Evolutionary conservation across 2,113 vertebrate species (phyloP).

Genomic region (Taurulus bubalis): DNA sequence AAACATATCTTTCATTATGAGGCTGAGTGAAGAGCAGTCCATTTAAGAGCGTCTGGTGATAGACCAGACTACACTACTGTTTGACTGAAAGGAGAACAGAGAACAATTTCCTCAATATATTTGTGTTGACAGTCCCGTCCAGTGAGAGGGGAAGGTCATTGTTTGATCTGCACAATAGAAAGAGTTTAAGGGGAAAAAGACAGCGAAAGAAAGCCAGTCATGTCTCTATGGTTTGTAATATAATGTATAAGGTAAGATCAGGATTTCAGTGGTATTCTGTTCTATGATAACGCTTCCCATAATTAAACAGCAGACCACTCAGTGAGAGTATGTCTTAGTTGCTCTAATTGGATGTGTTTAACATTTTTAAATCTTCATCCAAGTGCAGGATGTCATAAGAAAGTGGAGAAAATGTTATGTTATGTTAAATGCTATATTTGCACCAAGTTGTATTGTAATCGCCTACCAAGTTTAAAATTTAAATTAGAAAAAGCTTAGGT

Average conservation of each 20-base stretch:
- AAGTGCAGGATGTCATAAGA: background rate
- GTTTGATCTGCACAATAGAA: conserved; percentile 90
- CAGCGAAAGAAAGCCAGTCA: conserved; percentile 72
- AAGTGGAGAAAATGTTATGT: background rate
- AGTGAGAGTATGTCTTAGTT: background rate
- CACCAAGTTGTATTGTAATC: background rate
- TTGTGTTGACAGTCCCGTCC: conserved; percentile 78
- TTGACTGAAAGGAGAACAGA: conserved; percentile 64
- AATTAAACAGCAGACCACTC: conserved; percentile 6
- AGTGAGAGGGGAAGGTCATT: conserved; percentile 87
- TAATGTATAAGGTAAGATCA: conserved; percentile 37
- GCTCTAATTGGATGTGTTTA: background rate
- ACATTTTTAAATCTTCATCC: too few species aligned
- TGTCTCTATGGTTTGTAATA: conserved; percentile 24
- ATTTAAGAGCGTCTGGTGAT: conserved; percentile 24
- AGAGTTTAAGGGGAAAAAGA: conserved; percentile 84
- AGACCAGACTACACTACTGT: conserved; percentile 39
- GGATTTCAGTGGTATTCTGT: conserved; percentile 39
- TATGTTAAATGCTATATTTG: background rate
- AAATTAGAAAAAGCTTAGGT: background rate
- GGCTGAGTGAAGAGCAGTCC: conserved; percentile 27
- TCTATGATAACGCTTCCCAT: background rate
- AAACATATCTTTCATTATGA: conserved; percentile 15
- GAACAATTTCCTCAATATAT: conserved; percentile 74
- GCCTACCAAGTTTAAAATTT: background rate